These are phyloP conservation scores for Panopea generosa DNA, from an alignment of 2,888 invertebrate genomes.

Conservation along the genomic window DNA sequence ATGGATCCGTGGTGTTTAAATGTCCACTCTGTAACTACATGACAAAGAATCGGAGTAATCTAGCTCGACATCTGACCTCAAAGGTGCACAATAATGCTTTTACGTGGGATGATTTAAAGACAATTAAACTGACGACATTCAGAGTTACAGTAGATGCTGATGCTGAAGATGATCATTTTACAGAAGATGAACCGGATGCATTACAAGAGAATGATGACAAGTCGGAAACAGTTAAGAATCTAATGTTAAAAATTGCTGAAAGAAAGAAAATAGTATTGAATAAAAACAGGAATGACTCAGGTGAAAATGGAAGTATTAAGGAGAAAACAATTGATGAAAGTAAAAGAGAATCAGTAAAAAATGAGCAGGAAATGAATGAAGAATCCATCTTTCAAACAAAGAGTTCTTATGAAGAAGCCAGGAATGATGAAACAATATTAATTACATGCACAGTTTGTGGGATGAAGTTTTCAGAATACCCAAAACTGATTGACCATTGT, in stretches of 20 bases:
- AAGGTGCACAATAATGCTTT: slow-evolving; percentile 36
- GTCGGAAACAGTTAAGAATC: background rate
- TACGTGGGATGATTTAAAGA: slow-evolving; percentile 23
- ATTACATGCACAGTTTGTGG: slow-evolving; percentile 13
- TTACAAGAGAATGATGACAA: slow-evolving; percentile 1
- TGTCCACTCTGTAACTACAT: slow-evolving; percentile 49
- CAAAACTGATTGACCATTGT: slow-evolving; percentile 24
- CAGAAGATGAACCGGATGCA: slow-evolving; percentile 7
- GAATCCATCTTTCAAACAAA: background rate
- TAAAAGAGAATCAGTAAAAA: too few relatives aligned
- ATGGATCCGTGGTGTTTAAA: slow-evolving; percentile 21
- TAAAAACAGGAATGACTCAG: too few relatives aligned
- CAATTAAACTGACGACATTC: slow-evolving; percentile 34
- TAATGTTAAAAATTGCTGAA: background rate
- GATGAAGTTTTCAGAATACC: slow-evolving; percentile 7
- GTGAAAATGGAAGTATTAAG: too few relatives aligned
- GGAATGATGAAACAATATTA: background rate
- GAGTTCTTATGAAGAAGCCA: too few relatives aligned
- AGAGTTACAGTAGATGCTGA: slow-evolving; percentile 16
- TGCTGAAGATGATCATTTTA: background rate
- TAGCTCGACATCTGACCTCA: slow-evolving; percentile 46
- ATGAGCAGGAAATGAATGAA: background rate
- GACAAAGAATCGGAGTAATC: slow-evolving; percentile 29
- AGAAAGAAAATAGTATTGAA: background rate
- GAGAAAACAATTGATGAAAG: too few relatives aligned